Conservation (phyloP, 2,113 vertebrate genomes). For the Phaetusa simplex region DNA sequence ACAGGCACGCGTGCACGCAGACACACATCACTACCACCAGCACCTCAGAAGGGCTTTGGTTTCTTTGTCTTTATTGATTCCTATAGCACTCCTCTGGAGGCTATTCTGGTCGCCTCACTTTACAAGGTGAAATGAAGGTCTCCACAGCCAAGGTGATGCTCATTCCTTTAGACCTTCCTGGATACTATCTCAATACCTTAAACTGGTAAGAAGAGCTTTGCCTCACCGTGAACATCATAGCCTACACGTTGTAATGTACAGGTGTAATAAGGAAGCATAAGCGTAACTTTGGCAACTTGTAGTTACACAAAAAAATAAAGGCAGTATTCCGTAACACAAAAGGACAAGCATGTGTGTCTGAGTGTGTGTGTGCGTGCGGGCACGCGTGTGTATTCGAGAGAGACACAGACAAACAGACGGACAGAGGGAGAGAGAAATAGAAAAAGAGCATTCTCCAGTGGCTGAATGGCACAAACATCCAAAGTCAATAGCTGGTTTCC, state of each 20-base stretch:
- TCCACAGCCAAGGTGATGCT: background rate
- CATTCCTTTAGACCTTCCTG: slow-evolving; percentile 52
- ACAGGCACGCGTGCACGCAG: background rate
- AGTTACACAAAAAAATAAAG: slow-evolving; percentile 74
- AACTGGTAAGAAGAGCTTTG: slow-evolving; percentile 46
- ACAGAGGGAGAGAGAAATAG: background rate
- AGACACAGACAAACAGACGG: background rate
- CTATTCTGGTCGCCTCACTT: slow-evolving; percentile 59
- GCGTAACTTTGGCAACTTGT: slow-evolving; percentile 40
- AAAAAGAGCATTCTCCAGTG: slow-evolving; percentile 67
- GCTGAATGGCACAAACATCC: slow-evolving; percentile 71
- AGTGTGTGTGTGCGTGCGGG: too few species aligned
- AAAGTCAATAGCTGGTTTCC: slow-evolving; percentile 81
- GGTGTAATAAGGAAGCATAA: slow-evolving; percentile 78
- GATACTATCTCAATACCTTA: slow-evolving; percentile 14
- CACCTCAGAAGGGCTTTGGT: slow-evolving; percentile 72
- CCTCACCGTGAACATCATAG: background rate
- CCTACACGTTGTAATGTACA: slow-evolving; percentile 49
- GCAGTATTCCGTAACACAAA: background rate
- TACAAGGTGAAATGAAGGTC: slow-evolving; percentile 84
- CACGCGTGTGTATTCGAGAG: fast-evolving
- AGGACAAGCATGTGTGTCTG: background rate
- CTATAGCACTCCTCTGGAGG: slow-evolving; percentile 65
- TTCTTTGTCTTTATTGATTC: slow-evolving; percentile 70
- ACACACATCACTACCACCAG: background rate